phyloP scores from a whole-genome alignment of 1,140 invertebrate genomes.

The Zaprionus lachaisei region DNA sequence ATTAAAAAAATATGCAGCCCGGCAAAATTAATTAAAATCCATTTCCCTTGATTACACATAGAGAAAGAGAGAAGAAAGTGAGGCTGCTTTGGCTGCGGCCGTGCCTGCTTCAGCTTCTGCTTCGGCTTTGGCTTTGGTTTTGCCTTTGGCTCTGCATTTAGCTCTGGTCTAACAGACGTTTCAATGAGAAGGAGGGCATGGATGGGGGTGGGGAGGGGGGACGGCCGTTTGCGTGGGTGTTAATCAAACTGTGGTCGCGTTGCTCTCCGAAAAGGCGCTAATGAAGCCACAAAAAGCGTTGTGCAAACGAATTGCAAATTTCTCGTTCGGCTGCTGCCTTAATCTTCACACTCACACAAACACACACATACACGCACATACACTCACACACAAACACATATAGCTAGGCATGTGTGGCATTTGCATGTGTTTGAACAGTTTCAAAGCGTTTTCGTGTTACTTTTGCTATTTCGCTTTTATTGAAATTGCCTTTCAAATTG shows the following conservation, averaged over 20 bases:
- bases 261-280: conserved; percentile 50
- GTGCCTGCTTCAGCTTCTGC: conserved; percentile 20
- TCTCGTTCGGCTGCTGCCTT: conserved; percentile 3
- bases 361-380: neutral
- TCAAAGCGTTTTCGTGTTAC: neutral
- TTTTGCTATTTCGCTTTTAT: neutral
- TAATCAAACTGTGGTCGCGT: conserved; percentile 48
- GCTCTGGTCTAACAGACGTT: conserved; percentile 6
- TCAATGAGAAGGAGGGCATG: neutral
- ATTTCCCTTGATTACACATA: conserved; percentile 68
- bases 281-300: conserved; percentile 70
- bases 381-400: neutral
- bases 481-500: conserved; percentile 33
- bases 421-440: conserved; percentile 11
- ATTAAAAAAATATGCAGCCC: conserved; percentile 70
- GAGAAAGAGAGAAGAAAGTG: conserved; percentile 4
- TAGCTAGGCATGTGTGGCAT: neutral
- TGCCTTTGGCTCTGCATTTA: conserved; percentile 18
- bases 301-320: conserved; percentile 56
- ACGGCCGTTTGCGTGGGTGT: conserved; percentile 31
- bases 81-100: conserved; percentile 32
- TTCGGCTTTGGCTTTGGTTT: neutral
- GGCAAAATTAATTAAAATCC: conserved; percentile 78
- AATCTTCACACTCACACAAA: neutral
- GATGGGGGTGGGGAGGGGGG: neutral